Evolutionary conservation across 2,797 vertebrate genomes (phyloP), one percentile per base, ranked within the genome.

Genomic region (Intellagama lesueurii): DNA sequence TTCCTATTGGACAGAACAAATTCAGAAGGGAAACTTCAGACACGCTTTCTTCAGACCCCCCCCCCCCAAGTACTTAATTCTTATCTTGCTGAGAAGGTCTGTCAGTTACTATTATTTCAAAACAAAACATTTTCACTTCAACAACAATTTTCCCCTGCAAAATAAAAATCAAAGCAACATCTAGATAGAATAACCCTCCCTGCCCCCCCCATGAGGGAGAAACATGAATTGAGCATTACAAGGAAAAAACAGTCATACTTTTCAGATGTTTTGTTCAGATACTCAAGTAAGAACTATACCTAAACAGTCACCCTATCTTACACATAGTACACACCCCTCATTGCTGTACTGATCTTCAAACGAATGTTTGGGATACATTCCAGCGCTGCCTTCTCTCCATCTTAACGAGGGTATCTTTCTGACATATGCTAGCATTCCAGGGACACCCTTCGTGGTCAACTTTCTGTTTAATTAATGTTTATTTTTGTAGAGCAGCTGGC

Each of bases 381-480:
- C 12, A 28, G 28, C 40, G 32, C 26, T 28, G 19, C 17, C 16
- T 87, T 84, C n/a, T 40, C 80, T 86, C 75, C 5, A 35, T 79
- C 68, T 87, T 83, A n/a, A n/a, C 86, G 75, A 80, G 49, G 77
- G 81, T 73, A 78, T 6, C 19, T 75, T 72, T 86, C 90, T 90
- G 60, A 22, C 52, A 28, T 81, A 66, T 5, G 40, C 24, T 90
- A 86, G 19, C 35, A 85, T 90, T 89, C 90, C 68, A 88, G 72
- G 47, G 44, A 77, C 85, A 86, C 49, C 89, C 66, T 17, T 56
- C 49, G 75, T 16, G 17, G 86, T 89, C 91, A 86, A 86, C 87
- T 88, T 92, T 91, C 87, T 90, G 56, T 93, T 91, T 91, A 91
- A 94, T 95, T 91, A 95, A 85, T 9, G 76, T 92, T 96, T 91